Evolutionary conservation across 2,888 invertebrate genomes (phyloP), one percentile per base, ranked within the genome.

Genomic region (Cosmopolites sordidus): DNA sequence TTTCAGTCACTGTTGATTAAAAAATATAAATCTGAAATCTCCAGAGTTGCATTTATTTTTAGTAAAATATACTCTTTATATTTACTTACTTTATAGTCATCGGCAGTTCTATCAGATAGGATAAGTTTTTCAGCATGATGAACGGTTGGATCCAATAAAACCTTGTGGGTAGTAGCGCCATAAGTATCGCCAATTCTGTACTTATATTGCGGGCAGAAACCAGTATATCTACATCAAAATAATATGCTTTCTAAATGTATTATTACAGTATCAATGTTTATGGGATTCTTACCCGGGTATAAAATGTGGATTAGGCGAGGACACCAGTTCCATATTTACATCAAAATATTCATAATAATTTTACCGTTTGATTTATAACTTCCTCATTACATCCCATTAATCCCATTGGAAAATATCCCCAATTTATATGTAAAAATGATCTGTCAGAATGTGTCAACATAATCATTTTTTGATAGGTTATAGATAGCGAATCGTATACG

Each of bases 101-200:
- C 83, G 48, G 75, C 76, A 1, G 78, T 79, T 58, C 81, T 75
- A 62, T 86, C 83, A 0, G 86, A 83, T 6, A 86, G 72, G 43
- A 86, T 80, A 11, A 87, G 76, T 56, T 84, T 80, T 62, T 87
- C 84, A 0, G 87, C 83, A 71, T 87, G 87, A 60, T 81, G 80
- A 22, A 85, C 82, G 46, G 83, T 82, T 0, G 88, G 88, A 71
- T 89, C 88, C 62, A 87, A 70, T 0, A 88, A 77, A 43, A 87
- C 78, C 73, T 87, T 86, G 69, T 87, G 86, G 0, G 87, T 85
- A 39, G 83, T 79, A 3, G 81, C 83, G 47, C 87, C 89, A 73
- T 84, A 89, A 0, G 87, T 86, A 72, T 87, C 83, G 1, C 88
- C 89, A 56, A 84, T 80, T 16, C 86, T 79, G 68, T 82, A 87